Evolutionary conservation across 2,888 invertebrate species (phyloP).

Genomic region (Hecatera dysodea): DNA sequence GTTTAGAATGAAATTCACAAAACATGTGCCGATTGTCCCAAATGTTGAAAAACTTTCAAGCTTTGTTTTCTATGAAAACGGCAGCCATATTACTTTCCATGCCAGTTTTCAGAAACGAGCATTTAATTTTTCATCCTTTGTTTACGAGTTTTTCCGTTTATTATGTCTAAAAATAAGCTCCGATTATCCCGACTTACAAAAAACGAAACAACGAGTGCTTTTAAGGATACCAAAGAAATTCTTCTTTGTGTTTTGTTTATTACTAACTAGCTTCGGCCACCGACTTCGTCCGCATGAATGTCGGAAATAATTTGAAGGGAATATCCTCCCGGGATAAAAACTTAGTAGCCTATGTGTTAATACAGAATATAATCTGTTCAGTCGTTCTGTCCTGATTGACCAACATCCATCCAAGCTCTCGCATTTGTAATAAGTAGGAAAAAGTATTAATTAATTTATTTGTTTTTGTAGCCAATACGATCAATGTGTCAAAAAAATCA

Average conservation of each 20-base stretch:
- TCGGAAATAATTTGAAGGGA: no score
- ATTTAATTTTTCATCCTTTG: slow-evolving; percentile 33
- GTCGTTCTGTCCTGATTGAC: no score
- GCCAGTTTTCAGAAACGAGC: slow-evolving; percentile 5
- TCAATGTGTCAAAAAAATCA: no score
- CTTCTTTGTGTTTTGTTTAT: slow-evolving; percentile 16
- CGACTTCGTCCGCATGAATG: no score
- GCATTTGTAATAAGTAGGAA: no score
- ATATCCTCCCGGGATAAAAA: no score
- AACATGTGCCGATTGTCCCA: background rate
- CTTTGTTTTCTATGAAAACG: slow-evolving; percentile 2
- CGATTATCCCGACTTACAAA: slow-evolving; percentile 26
- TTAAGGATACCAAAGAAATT: slow-evolving; percentile 20
- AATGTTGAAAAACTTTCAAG: slow-evolving; percentile 2
- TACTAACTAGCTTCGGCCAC: slow-evolving; percentile 1
- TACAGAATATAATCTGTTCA: no score
- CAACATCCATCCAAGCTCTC: no score
- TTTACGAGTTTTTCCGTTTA: slow-evolving; percentile 19
- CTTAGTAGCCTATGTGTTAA: no score
- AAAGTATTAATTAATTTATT: no score
- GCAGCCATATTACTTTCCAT: slow-evolving; percentile 2
- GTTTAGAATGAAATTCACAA: background rate
- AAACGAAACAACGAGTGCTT: slow-evolving; percentile 24
- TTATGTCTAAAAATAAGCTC: slow-evolving; percentile 6
- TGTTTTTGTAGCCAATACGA: no score